phyloP scores from a whole-genome alignment of 1,140 invertebrate species.

The Drosophila rhopaloa region DNA sequence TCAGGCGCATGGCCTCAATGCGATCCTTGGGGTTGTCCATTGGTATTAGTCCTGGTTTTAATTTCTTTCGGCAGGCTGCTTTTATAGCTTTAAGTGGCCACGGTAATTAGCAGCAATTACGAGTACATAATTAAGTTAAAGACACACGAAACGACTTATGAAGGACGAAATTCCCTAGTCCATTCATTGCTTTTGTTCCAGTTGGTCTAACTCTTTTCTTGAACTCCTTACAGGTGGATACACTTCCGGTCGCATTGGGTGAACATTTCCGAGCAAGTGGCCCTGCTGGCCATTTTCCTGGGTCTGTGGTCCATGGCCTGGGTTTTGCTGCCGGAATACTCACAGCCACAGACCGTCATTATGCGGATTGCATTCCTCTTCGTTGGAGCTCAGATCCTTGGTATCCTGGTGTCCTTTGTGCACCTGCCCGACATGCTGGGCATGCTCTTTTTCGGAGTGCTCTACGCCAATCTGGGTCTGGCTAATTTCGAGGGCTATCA shows the following conservation, averaged over 20 bases:
- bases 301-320: constrained; percentile 65
- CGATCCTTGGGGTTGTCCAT: constrained; percentile 49
- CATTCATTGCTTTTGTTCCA: no score
- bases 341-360: constrained; percentile 52
- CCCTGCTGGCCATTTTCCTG: constrained; percentile 68
- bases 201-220: neutral
- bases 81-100: constrained; percentile 36
- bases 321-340: constrained; percentile 55
- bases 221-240: constrained; percentile 61
- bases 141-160: constrained; percentile 22
- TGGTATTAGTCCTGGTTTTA: constrained; percentile 3
- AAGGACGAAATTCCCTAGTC: neutral
- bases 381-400: constrained; percentile 76
- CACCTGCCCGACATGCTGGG: constrained; percentile 83
- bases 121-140: constrained; percentile 40
- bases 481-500: constrained; percentile 78
- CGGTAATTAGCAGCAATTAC: constrained; percentile 61
- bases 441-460: constrained; percentile 82
- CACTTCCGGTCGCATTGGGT: constrained; percentile 65
- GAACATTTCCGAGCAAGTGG: constrained; percentile 69
- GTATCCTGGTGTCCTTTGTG: constrained; percentile 73
- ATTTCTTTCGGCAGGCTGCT: neutral
- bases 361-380: constrained; percentile 81
- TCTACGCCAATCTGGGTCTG: constrained; percentile 78
- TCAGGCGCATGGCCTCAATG: constrained; percentile 33